phyloP scores from a whole-genome alignment of 2,113 vertebrate genomes.

The Boulengeromyrus knoepffleri region DNA sequence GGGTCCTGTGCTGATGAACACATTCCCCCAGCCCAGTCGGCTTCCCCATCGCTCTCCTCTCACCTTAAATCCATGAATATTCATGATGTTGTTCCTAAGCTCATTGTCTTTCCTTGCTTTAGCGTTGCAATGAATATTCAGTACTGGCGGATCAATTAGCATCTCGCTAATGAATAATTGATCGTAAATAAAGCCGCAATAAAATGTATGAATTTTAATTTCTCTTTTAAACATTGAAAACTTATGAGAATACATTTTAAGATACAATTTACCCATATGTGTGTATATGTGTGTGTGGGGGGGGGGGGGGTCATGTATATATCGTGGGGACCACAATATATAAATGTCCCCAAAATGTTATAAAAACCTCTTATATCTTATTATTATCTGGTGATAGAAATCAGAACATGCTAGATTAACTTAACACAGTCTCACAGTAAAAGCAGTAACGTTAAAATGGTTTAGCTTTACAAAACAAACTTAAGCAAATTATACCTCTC shows the following conservation, averaged over 20 bases:
- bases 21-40: constrained; percentile 10
- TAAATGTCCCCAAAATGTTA: neutral
- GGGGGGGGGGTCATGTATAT: neutral
- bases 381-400: neutral
- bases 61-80: constrained; percentile 44
- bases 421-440: neutral
- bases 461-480: neutral
- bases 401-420: neutral
- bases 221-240: constrained; percentile 80
- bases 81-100: constrained; percentile 60
- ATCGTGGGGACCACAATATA: neutral
- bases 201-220: constrained; percentile 81
- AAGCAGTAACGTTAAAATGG: neutral
- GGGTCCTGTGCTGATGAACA: constrained; percentile 4
- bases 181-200: constrained; percentile 78
- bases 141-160: constrained; percentile 76
- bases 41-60: constrained; percentile 17
- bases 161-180: constrained; percentile 93
- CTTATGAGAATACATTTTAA: constrained; percentile 21
- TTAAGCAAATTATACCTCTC: neutral
- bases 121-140: constrained; percentile 85
- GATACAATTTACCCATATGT: neutral
- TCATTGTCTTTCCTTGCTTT: constrained; percentile 53
- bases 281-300: neutral
- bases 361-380: neutral